Percentiles rank a stretch among this genome's conserved stretches.
Evolutionary conservation across 2,113 vertebrate species (phyloP).

Genomic region (Cyanistes caeruleus): DNA sequence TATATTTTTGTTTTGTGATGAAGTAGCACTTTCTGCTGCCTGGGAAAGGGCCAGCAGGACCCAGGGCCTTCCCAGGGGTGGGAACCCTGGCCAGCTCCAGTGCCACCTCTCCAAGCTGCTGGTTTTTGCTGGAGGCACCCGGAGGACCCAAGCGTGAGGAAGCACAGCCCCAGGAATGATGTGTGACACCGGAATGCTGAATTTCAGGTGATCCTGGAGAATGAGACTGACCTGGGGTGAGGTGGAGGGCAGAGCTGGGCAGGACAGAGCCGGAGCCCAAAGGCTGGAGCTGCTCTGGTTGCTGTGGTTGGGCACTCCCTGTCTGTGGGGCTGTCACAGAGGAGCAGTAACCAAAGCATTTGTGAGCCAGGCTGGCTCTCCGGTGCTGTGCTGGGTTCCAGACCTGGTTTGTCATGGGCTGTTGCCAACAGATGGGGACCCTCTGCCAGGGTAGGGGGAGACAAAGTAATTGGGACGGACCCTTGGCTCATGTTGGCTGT

Average conservation of each 20-base stretch:
- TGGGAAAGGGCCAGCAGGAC: rapidly evolving
- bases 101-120: rapidly evolving
- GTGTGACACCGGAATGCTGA: background rate
- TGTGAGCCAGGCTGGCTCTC: background rate
- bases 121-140: background rate
- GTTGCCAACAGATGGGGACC: background rate
- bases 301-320: rapidly evolving
- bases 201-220: background rate
- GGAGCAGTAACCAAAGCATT: rapidly evolving
- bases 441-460: background rate
- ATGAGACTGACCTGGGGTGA: background rate
- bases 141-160: background rate
- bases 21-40: background rate
- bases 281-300: background rate
- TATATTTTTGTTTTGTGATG: background rate
- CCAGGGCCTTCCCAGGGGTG: background rate
- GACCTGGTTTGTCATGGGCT: background rate
- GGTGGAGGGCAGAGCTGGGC: background rate
- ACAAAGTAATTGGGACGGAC: background rate
- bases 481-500: background rate
- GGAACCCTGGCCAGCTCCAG: background rate
- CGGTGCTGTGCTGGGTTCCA: background rate
- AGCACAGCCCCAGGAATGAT: background rate
- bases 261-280: background rate
- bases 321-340: background rate